Base-by-base conservation (phyloP, 1,140 invertebrate species). In the Drosophila kohkoa region DNA sequence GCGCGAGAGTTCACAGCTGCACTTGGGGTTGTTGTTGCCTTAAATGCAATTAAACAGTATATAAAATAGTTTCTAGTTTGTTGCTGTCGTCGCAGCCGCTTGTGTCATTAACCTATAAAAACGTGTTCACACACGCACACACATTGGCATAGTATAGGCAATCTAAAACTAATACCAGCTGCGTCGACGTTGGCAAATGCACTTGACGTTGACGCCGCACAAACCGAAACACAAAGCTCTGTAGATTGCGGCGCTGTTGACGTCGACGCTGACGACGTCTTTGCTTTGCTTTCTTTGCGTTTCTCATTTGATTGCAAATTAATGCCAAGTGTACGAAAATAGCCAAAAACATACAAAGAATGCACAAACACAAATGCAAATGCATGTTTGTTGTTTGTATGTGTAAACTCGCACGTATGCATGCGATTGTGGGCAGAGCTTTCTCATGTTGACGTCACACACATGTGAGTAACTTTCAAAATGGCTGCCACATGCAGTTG, bases 71-170 rank as follows among this genome's bases (percentile, higher is more conserved):
- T 77, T 81, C 48, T 72, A 86, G 65, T 73, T 52, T 52, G 65
- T 64, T 75, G 75, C 78, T 65, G 55, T 49, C 70, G 55, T 35
- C 46, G 64, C 65, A 60, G 64, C 57, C 70, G 71, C 73, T 80
- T 88, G 81, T 88, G 85, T 88, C 85, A 88, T 89, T 88, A 88
- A 88, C 86, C 85, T 85, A 88, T 82, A 82, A 87, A 82, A 87
- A 87, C 76, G 82, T 87, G 82, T 82, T 82, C 79, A 52, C 67
- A 58, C 25, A 64, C 32, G 10, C 38, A 13, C 32, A 15, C n/a
- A 58, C 30, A 32, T 8, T 6, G 5, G 30, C 8, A 10, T 10
- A n/a, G n/a, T n/a, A 38, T 28, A 49, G n/a, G 52, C 52, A 64
- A 35, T 74, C 63, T 73, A 67, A 54, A 65, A 66, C 73, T 72